Percentiles rank a stretch among this genome's conserved stretches.
These are phyloP conservation scores for Agrotis puta DNA, from an alignment of 2,888 invertebrate genomes.

Conservation along the genomic window DNA sequence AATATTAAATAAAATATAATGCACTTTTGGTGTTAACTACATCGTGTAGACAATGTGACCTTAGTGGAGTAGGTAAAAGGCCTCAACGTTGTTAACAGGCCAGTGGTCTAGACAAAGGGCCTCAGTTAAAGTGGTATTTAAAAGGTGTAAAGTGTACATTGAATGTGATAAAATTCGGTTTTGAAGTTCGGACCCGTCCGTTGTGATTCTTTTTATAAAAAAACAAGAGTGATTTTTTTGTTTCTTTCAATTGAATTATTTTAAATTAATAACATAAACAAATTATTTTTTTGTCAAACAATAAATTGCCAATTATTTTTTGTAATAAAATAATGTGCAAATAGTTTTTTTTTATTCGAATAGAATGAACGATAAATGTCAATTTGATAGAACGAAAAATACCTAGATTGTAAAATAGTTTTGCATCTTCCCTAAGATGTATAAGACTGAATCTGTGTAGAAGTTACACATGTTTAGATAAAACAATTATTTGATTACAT, in stretches of 20 bases:
- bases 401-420: slow-evolving; percentile 66
- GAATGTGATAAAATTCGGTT: slow-evolving; percentile 59
- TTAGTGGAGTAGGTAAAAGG: slow-evolving; percentile 35
- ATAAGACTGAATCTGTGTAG: slow-evolving; percentile 82
- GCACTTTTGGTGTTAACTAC: slow-evolving; percentile 5
- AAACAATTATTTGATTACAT: slow-evolving; percentile 51
- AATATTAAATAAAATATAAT: slow-evolving; percentile 46
- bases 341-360: slow-evolving; percentile 44
- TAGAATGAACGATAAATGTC: slow-evolving; percentile 69
- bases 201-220: slow-evolving; percentile 29
- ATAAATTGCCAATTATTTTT: slow-evolving; percentile 24
- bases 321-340: slow-evolving; percentile 12
- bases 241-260: slow-evolving; percentile 32
- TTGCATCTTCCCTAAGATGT: slow-evolving; percentile 77
- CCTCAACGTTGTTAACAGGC: slow-evolving; percentile 16
- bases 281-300: too few species aligned
- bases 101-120: slow-evolving; percentile 25
- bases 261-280: too few species aligned
- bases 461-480: slow-evolving; percentile 65
- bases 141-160: slow-evolving; percentile 45
- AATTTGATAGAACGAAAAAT: slow-evolving; percentile 72
- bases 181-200: slow-evolving; percentile 62
- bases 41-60: slow-evolving; percentile 35
- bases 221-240: slow-evolving; percentile 18
- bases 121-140: slow-evolving; percentile 20